Evolutionary conservation across 2,113 vertebrate genomes (phyloP).

Genomic region (Mus spicilegus): DNA sequence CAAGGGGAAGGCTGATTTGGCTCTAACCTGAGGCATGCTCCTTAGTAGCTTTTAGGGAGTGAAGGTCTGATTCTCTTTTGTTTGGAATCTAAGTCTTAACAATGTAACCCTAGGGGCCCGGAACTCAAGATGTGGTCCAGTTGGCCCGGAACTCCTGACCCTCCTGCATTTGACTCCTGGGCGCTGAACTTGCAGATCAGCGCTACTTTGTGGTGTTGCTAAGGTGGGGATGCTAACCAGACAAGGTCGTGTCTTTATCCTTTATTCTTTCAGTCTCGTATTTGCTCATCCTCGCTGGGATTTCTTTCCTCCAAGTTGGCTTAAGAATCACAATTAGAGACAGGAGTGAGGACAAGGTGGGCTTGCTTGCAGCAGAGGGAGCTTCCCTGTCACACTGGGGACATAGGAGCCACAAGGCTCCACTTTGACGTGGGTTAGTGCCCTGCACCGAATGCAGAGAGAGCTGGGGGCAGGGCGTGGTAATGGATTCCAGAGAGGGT

Average conservation of each 20-base stretch:
- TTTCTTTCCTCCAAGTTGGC: neutral
- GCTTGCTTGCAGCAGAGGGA: neutral
- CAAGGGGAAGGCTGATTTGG: neutral
- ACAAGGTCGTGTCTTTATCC: neutral
- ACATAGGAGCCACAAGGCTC: neutral
- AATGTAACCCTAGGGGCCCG: neutral
- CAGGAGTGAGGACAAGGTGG: neutral
- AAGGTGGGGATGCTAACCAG: neutral
- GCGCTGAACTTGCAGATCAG: no score
- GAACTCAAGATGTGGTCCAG: neutral
- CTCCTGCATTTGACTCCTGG: neutral
- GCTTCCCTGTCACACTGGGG: neutral
- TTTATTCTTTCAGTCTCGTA: neutral
- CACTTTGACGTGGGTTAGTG: neutral
- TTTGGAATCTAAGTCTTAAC: no score
- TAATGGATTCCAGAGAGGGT: slow-evolving; percentile 1
- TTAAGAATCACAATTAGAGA: neutral
- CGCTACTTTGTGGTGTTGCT: neutral
- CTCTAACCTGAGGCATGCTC: neutral
- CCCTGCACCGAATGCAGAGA: neutral
- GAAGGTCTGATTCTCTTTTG: neutral
- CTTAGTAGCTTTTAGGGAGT: neutral
- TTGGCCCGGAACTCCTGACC: neutral
- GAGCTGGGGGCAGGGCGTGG: neutral
- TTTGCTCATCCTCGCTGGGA: neutral